These are phyloP conservation scores for Nyctereutes procyonoides DNA, from an alignment of 2,113 vertebrate species.

Conservation along the genomic window DNA sequence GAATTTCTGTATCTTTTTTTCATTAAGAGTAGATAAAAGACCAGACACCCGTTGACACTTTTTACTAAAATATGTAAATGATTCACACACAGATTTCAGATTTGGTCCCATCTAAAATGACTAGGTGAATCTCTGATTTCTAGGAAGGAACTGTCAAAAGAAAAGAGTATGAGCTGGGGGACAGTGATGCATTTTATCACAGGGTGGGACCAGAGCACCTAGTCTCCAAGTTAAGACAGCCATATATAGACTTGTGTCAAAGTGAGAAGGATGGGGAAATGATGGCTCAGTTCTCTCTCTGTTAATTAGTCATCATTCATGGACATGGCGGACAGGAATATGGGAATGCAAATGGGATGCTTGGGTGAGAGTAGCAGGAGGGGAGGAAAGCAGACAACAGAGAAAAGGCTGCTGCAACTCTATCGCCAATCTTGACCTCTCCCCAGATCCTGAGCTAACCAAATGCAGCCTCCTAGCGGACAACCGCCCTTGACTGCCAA, in stretches of 20 bases:
- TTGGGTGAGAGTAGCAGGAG: neutral
- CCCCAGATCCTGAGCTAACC: neutral
- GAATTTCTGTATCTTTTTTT: neutral
- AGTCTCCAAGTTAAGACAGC: neutral
- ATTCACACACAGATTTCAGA: neutral
- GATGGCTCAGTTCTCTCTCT: neutral
- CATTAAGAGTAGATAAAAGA: neutral
- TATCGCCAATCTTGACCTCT: neutral
- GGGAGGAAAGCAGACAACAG: neutral
- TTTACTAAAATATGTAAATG: neutral
- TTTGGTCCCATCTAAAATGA: neutral
- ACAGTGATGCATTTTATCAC: neutral
- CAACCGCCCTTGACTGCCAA: neutral
- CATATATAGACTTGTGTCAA: conserved; percentile 55
- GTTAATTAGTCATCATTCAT: conserved; percentile 22
- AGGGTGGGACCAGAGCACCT: neutral
- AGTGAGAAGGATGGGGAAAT: neutral
- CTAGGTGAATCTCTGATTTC: neutral
- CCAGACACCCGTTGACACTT: neutral
- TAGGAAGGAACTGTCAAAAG: neutral
- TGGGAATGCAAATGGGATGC: neutral
- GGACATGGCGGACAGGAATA: neutral
- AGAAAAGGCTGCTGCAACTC: neutral
- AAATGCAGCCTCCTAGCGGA: too few relatives aligned
- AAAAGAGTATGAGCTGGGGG: neutral